These are phyloP conservation scores for Platorchestia sp. DNA, from an alignment of 1,140 invertebrate genomes.

Conservation along the genomic window DNA sequence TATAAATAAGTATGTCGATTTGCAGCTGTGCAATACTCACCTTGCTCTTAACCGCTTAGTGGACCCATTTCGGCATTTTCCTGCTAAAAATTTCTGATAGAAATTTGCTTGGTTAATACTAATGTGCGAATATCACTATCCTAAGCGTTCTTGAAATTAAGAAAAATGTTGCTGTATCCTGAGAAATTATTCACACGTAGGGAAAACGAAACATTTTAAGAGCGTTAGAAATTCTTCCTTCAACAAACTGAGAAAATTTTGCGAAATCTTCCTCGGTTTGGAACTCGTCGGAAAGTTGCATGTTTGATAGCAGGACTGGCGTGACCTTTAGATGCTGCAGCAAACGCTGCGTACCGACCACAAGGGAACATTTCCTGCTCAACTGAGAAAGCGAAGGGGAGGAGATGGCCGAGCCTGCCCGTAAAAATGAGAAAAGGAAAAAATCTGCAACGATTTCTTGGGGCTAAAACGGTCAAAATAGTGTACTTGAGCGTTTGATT, in stretches of 20 bases:
- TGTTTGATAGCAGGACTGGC: background rate
- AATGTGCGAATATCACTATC: background rate
- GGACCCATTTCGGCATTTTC: background rate
- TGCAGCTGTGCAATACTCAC: background rate
- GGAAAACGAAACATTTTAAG: too few relatives aligned
- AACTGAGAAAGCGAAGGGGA: background rate
- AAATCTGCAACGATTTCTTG: background rate
- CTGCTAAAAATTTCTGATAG: background rate
- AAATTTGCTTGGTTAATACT: background rate
- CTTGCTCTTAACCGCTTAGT: background rate
- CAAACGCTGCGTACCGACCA: background rate
- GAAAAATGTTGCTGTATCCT: too few relatives aligned
- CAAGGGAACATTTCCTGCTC: background rate
- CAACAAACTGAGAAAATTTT: background rate
- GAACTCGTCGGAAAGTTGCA: background rate
- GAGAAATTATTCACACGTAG: too few relatives aligned
- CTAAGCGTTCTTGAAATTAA: background rate
- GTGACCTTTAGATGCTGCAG: conserved; percentile 18
- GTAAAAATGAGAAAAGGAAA: background rate
- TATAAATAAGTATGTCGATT: background rate
- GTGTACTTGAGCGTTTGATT: background rate
- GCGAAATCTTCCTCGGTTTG: background rate
- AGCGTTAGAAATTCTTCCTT: background rate
- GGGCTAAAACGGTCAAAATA: background rate
- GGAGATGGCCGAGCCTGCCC: background rate